Evolutionary conservation across 2,888 invertebrate species (phyloP).

Genomic region (Leucophora obtusa): DNA sequence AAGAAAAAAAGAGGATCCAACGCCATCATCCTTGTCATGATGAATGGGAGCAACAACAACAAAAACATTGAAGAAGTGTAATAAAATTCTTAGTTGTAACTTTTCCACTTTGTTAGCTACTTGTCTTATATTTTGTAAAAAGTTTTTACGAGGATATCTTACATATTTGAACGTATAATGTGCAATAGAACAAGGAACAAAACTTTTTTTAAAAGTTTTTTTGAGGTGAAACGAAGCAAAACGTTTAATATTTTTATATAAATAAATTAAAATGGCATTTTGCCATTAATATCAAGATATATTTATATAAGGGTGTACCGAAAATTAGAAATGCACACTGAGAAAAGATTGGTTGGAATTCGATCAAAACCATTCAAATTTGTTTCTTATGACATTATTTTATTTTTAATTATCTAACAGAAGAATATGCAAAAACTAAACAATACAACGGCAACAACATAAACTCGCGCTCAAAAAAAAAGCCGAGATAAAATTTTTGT

Average conservation of each 20-base stretch:
- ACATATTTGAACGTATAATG: neutral
- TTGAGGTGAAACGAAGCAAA: conserved; percentile 58
- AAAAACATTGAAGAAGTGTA: conserved; percentile 31
- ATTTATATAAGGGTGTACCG: neutral
- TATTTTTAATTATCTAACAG: too few relatives aligned
- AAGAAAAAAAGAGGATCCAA: neutral
- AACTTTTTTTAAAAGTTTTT: conserved; percentile 27
- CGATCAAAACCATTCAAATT: too few relatives aligned
- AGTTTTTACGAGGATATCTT: conserved; percentile 15
- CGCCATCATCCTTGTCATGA: neutral
- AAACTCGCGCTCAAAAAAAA: too few relatives aligned
- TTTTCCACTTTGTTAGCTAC: conserved; percentile 62
- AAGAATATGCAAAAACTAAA: too few relatives aligned
- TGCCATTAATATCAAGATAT: conserved; percentile 43
- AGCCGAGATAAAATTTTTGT: too few relatives aligned
- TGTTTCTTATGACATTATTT: too few relatives aligned
- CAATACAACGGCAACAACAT: too few relatives aligned
- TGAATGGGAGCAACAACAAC: neutral
- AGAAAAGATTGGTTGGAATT: too few relatives aligned
- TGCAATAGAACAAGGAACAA: neutral
- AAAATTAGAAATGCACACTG: too few relatives aligned
- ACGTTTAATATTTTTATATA: conserved; percentile 37
- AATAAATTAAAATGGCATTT: conserved; percentile 39
- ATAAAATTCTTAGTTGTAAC: conserved; percentile 56
- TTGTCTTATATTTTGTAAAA: conserved; percentile 50